Percentiles rank a stretch among this genome's conserved stretches.
Conservation (phyloP, 2,888 invertebrate genomes). For the Tenodera sinensis region DNA sequence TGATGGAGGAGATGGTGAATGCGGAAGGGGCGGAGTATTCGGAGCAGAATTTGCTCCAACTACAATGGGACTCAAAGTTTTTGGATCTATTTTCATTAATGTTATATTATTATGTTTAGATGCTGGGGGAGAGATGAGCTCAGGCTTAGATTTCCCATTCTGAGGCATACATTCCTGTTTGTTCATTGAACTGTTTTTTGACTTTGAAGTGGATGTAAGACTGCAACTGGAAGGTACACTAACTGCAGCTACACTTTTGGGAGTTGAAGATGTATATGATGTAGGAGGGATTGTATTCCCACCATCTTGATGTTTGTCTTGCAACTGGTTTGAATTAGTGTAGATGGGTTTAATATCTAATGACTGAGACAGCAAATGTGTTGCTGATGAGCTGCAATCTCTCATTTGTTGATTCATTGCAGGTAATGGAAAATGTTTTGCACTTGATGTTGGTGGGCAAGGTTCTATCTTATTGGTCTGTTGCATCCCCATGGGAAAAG, state of each 20-base stretch:
- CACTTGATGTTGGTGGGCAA: neutral
- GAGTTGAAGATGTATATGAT: neutral
- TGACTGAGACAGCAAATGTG: neutral
- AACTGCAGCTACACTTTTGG: neutral
- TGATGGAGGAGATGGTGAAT: neutral
- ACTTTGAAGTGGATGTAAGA: neutral
- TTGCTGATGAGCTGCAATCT: neutral
- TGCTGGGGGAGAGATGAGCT: neutral
- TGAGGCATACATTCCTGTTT: neutral
- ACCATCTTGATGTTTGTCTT: neutral
- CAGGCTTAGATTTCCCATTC: neutral
- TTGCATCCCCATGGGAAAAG: neutral
- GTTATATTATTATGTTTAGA: constrained; percentile 1
- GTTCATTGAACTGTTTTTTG: neutral
- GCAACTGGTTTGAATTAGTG: neutral
- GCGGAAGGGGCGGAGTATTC: neutral
- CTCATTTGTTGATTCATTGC: neutral
- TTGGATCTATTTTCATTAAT: constrained; percentile 55
- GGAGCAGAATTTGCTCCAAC: constrained; percentile 24
- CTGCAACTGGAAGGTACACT: neutral
- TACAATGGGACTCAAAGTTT: constrained; percentile 54
- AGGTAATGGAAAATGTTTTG: neutral
- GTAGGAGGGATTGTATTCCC: neutral
- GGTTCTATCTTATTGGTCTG: neutral
- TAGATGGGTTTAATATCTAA: neutral